Evolutionary conservation across 2,888 invertebrate genomes (phyloP).

Genomic region (Matsumyia berberina): DNA sequence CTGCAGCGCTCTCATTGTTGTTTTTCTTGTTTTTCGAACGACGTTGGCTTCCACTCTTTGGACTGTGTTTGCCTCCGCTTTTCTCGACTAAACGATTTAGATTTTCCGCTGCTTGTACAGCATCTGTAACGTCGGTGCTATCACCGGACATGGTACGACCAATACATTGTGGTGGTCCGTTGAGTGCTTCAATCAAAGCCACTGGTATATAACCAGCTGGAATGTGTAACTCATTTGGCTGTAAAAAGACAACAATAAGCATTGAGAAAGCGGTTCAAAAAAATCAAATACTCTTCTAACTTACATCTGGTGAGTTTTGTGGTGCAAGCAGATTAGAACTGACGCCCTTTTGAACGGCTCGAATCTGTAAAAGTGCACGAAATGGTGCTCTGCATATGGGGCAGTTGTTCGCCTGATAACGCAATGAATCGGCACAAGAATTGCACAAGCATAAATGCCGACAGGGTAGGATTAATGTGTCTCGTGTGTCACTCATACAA

Average conservation of each 20-base stretch:
- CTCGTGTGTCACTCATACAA: constrained; percentile 99
- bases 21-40: constrained; percentile 82
- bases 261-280: background rate
- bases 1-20: constrained; percentile 78
- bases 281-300: constrained; percentile 73
- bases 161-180: constrained; percentile 89
- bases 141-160: constrained; percentile 82
- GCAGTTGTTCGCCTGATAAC: constrained; percentile 99
- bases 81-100: constrained; percentile 78
- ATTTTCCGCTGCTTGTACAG: constrained; percentile 84
- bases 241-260: constrained; percentile 17
- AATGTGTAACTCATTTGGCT: constrained; percentile 86
- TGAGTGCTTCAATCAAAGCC: constrained; percentile 96
- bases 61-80: constrained; percentile 81
- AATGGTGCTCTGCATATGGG: constrained; percentile 99
- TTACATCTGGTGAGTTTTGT: constrained; percentile 88
- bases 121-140: constrained; percentile 85
- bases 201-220: constrained; percentile 97
- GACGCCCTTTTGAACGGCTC: constrained; percentile 92
- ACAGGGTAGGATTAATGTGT: constrained; percentile 98
- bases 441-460: constrained; percentile 98
- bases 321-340: constrained; percentile 82
- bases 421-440: constrained; percentile 97
- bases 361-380: constrained; percentile 96
- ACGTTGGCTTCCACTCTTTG: constrained; percentile 80